Base-by-base conservation (phyloP, 2,797 vertebrate genomes). In the Halcyon smyrnensis region DNA sequence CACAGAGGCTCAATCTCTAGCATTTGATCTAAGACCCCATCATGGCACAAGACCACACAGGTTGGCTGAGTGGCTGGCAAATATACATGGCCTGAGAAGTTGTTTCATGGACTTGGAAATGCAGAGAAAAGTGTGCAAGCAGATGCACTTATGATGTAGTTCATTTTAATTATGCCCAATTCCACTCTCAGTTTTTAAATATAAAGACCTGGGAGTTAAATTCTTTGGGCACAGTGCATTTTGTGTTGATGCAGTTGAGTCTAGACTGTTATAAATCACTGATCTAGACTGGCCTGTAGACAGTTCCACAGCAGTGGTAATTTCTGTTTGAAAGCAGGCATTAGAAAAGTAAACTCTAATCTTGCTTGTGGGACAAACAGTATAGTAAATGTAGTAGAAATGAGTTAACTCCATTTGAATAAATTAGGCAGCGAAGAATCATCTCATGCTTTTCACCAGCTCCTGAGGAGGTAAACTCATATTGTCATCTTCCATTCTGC, bases 361-460 rank as follows among this genome's bases (percentile, higher is more conserved):
- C 28, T 80, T 90, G 73, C 60, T 86, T 87, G 86, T 74, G 74
- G 48, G 45, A 92, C 77, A 74, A 86, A 71, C 48, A 90, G 15
- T 50, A 30, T 62, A 73, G 65, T 71, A 57, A 75, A 60, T 43
- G 41, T 56, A 64, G 45, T 34, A 84, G 76, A 92, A 92, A 46
- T 34, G 15, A 69, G 23, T 53, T 75, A 71, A 65, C 30, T 87
- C 32, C 11, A 51, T 75, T 91, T 64, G 74, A 87, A 71, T 71
- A 36, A 84, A 78, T 90, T 45, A 53, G 30, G 28, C 73, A 67
- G 43, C 50, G 62, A 64, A 67, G 56, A 95, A 80, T 46, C 89
- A 88, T 60, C 65, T 86, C 21, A 7, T 28, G 57, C 48, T 78
- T 90, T 89, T 59, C 24, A 50, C 24, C 62, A 88, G 79, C 62